phyloP scores from a whole-genome alignment of 2,113 vertebrate genomes.

The Nycticryphes semicollaris region DNA sequence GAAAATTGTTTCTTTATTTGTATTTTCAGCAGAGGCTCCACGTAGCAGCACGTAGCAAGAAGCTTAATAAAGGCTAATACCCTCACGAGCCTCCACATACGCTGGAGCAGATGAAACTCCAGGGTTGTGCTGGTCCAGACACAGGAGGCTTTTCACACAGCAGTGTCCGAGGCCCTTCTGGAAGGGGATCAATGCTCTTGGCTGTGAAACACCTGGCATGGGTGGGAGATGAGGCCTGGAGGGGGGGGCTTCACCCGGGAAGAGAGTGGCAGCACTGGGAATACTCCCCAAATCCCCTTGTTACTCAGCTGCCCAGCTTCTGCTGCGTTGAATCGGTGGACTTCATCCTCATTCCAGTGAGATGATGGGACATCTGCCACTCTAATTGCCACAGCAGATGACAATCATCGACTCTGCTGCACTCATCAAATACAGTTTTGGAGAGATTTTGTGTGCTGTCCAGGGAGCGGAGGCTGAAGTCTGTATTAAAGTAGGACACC shows the following conservation, averaged over 20 bases:
- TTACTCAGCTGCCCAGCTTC: background rate
- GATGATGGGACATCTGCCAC: background rate
- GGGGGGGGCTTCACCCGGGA: rapidly evolving
- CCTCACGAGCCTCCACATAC: rapidly evolving
- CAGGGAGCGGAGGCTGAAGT: background rate
- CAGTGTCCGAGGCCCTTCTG: rapidly evolving
- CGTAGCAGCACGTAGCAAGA: background rate
- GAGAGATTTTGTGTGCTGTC: background rate
- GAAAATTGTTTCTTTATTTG: background rate
- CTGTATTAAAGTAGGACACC: background rate
- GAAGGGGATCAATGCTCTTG: background rate
- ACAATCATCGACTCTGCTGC: background rate
- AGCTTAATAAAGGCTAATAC: background rate
- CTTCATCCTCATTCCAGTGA: no score
- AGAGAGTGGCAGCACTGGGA: background rate
- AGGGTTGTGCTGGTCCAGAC: background rate
- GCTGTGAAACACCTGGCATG: rapidly evolving
- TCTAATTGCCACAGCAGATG: background rate
- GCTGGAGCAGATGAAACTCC: background rate
- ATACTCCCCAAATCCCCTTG: rapidly evolving
- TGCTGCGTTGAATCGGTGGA: rapidly evolving
- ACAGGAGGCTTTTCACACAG: background rate
- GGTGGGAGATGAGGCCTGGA: background rate
- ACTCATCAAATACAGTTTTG: rapidly evolving
- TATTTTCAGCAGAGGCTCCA: background rate